Base-by-base conservation (phyloP, 2,113 vertebrate species). In the Glaucidium brasilianum region DNA sequence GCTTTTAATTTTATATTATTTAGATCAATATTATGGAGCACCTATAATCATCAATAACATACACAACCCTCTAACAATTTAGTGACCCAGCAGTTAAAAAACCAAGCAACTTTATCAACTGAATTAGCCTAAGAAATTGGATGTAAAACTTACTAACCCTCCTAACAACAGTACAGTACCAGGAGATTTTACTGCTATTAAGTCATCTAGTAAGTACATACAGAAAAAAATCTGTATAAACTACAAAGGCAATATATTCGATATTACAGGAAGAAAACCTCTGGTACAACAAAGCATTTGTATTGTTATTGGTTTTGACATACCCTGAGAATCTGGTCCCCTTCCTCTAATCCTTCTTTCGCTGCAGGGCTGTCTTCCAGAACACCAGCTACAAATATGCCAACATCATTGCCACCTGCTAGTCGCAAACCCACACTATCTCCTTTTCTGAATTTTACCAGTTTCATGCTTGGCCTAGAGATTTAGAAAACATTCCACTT, bases 301-400 rank as follows among this genome's bases (percentile, higher is more conserved):
- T 59, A 49, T 12, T 49, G 32, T 56, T 88, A 84, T 3, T 8
- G 8, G 15, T 62, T 93, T 63, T 69, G 53, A 96, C 98, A 94
- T 98, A 99, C 99, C 99, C 99, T 99, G 98, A 99, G 99, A 98
- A 99, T 99, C 96, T 99, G 99, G 96, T 99, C 99, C 16, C 99
- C 99, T 98, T 99, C 99, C 92, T 99, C 99, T 92, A 99, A 98
- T 79, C 99, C 99, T 98, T 99, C 99, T 98, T 99, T 99, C 20
- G 99, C 99, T 87, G 99, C 99, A 81, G 99, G 99, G 96, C 99
- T 99, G 74, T 99, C 99, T 96, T 99, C 99, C 77, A 99, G 97
- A 88, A 99, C 99, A 63, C 99, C 99, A 21, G 99, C 99, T 69
- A 99, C 99, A 94, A 99, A 99, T 97, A 99, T 99, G 94, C 99